Evolutionary conservation across 2,113 vertebrate species (phyloP).

Genomic region (Ursus arctos): DNA sequence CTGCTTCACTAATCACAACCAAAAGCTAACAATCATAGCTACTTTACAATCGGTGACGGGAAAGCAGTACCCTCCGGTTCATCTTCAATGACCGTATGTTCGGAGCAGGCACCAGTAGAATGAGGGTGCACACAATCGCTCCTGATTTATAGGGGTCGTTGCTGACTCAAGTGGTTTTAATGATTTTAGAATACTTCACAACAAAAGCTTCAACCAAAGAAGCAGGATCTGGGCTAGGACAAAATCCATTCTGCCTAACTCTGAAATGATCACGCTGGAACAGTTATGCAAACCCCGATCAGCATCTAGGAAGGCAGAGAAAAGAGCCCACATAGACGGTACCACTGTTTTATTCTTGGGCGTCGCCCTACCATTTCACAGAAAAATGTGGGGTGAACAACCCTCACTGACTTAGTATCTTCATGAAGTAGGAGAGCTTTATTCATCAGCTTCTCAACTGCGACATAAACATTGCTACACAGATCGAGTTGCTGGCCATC

Average conservation of each 20-base stretch:
- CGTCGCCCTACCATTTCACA: background rate
- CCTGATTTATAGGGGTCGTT: conserved; percentile 72
- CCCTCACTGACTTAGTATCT: background rate
- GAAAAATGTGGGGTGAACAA: background rate
- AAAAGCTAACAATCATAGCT: conserved; percentile 52
- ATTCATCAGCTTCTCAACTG: background rate
- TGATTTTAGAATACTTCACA: conserved; percentile 77
- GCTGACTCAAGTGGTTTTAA: conserved; percentile 79
- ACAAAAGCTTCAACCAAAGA: conserved; percentile 70
- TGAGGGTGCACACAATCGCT: conserved; percentile 51
- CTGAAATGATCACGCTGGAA: background rate
- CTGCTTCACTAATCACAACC: conserved; percentile 58
- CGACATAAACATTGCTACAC: background rate
- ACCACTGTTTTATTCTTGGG: background rate
- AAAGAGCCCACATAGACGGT: background rate
- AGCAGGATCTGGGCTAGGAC: conserved; percentile 49
- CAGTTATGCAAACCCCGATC: background rate
- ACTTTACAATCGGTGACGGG: conserved; percentile 52
- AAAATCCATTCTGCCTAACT: conserved; percentile 57
- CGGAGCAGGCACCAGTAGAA: conserved; percentile 47
- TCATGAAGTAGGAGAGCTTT: background rate
- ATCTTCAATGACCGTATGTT: background rate
- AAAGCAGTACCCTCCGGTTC: background rate
- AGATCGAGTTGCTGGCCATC: background rate
- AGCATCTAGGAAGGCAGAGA: conserved; percentile 24